These are phyloP conservation scores for Peucedramus taeniatus DNA, from an alignment of 2,113 vertebrate genomes.

Conservation along the genomic window DNA sequence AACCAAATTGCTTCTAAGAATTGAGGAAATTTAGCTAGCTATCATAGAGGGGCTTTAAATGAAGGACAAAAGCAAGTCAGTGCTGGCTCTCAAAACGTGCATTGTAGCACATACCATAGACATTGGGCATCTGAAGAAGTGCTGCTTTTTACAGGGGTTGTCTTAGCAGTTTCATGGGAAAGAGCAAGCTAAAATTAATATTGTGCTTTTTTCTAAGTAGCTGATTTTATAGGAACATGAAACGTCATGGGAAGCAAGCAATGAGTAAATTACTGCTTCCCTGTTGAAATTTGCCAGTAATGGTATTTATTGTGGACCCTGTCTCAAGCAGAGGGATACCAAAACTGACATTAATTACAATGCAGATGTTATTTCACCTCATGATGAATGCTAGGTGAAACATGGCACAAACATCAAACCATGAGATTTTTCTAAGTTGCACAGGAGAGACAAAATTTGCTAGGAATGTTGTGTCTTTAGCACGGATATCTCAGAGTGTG, in stretches of 20 bases:
- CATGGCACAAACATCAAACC: neutral
- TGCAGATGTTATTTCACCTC: neutral
- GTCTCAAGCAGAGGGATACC: neutral
- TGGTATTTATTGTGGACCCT: neutral
- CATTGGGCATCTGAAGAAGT: neutral
- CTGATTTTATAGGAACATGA: slow-evolving; percentile 43
- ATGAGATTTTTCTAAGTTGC: neutral
- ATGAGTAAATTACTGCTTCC: neutral
- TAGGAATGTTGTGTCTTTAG: neutral
- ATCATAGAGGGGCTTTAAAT: slow-evolving; percentile 19
- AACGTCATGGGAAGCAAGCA: neutral
- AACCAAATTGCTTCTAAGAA: neutral
- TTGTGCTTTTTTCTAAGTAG: neutral
- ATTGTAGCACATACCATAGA: neutral
- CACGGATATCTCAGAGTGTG: neutral
- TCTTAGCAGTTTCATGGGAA: neutral
- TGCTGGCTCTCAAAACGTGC: slow-evolving; percentile 17
- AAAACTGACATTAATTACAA: slow-evolving; percentile 5
- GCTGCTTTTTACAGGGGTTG: neutral
- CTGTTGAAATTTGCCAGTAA: slow-evolving; percentile 25
- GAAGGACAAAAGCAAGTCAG: slow-evolving; percentile 11
- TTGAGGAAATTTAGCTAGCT: slow-evolving; percentile 18
- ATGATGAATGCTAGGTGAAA: neutral
- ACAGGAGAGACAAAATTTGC: neutral
- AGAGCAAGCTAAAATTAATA: neutral